Conservation (phyloP, 2,113 vertebrate genomes). For the Oryzias melastigma region DNA sequence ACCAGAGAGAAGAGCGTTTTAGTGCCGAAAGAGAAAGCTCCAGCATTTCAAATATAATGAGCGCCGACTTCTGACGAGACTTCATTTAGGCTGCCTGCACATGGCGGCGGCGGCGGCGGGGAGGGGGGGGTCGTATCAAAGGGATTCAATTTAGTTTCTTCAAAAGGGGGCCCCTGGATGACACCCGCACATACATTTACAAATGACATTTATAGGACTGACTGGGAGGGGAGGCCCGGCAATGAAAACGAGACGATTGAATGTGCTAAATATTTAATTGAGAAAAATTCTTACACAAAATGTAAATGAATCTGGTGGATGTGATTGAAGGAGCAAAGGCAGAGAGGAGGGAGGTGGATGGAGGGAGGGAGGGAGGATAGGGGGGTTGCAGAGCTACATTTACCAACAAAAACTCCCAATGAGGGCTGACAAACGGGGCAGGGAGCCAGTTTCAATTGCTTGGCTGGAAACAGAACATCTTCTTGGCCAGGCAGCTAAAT, state of each 20-base stretch:
- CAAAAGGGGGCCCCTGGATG: conserved; percentile 46
- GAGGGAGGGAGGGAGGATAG: background rate
- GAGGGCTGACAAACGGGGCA: conserved; percentile 24
- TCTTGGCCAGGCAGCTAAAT: conserved; percentile 23
- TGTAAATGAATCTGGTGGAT: conserved; percentile 33
- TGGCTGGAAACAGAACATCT: conserved; percentile 15
- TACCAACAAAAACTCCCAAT: conserved; percentile 24
- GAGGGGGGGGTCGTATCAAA: conserved; percentile 48
- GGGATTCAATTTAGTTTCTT: conserved; percentile 66
- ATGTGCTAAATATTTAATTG: conserved; percentile 60
- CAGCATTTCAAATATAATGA: conserved; percentile 66
- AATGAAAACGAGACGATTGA: conserved; percentile 60
- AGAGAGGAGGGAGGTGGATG: background rate
- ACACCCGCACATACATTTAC: conserved; percentile 46
- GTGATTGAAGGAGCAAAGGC: conserved; percentile 2
- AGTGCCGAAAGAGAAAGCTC: conserved; percentile 24
- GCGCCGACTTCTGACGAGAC: conserved; percentile 55
- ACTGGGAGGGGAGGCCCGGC: conserved; percentile 47
- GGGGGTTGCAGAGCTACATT: conserved; percentile 10
- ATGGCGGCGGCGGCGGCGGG: background rate
- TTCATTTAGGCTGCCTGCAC: conserved; percentile 62
- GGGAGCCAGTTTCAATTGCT: conserved; percentile 22
- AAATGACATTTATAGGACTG: conserved; percentile 45
- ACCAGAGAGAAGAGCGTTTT: conserved; percentile 21
- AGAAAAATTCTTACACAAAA: conserved; percentile 45